A percentile compares a stretch with the other conserved stretches of the same genome.
Conservation (phyloP, 92 coral and sea anemone species). For the Porites evermanni region DNA sequence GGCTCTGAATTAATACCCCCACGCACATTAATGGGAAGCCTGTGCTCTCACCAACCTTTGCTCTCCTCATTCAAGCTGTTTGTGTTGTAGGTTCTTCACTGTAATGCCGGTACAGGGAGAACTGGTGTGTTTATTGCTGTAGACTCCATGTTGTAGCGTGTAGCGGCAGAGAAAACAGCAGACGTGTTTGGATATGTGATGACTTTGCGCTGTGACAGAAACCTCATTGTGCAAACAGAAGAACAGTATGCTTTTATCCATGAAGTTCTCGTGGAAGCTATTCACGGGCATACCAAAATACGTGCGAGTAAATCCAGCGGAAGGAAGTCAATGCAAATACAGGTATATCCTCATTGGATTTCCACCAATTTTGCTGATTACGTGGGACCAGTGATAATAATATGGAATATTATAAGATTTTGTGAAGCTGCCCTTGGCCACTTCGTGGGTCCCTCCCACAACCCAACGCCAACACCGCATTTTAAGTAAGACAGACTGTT, state of each 20-base stretch:
- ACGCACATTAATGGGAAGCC: too few relatives aligned
- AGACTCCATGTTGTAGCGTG: slow-evolving; percentile 85
- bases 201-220: slow-evolving; percentile 81
- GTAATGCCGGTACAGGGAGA: slow-evolving; percentile 96
- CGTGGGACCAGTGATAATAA: too few relatives aligned
- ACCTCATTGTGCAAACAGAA: slow-evolving; percentile 93
- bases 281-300: slow-evolving; percentile 88
- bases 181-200: slow-evolving; percentile 86
- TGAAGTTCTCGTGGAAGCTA: slow-evolving; percentile 87
- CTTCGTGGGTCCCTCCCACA: too few relatives aligned
- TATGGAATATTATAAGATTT: too few relatives aligned
- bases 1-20: too few relatives aligned
- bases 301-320: slow-evolving; percentile 76
- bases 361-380: too few relatives aligned
- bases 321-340: slow-evolving; percentile 67
- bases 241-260: slow-evolving; percentile 92
- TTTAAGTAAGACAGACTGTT: too few relatives aligned
- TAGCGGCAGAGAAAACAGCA: slow-evolving; percentile 75
- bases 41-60: too few relatives aligned
- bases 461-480: too few relatives aligned
- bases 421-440: too few relatives aligned
- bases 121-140: slow-evolving; percentile 90
- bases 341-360: slow-evolving; percentile 46
- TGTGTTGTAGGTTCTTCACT: slow-evolving; percentile 81
- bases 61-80: too few relatives aligned